A percentile compares a stretch with the other conserved stretches of the same genome.
Conservation (phyloP, 1,140 invertebrate genomes). For the Aplysia californica region DNA sequence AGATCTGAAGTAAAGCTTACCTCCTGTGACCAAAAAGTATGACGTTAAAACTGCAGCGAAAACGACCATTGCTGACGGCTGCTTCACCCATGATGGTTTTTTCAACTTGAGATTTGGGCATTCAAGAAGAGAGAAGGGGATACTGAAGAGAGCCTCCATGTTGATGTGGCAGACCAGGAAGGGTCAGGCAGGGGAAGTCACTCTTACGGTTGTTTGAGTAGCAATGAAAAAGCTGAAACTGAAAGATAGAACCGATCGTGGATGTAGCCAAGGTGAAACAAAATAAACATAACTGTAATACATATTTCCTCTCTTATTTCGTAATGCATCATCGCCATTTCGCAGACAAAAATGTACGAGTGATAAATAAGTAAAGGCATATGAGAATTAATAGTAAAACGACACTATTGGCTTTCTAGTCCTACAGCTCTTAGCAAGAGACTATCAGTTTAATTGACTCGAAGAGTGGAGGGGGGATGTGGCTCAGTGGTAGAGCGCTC, state of each 20-base stretch:
- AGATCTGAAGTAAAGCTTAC: conserved; percentile 69
- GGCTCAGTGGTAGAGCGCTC: conserved; percentile 40
- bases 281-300: background rate
- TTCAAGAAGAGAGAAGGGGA: conserved; percentile 87
- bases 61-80: conserved; percentile 93
- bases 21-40: conserved; percentile 98
- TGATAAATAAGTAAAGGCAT: no score
- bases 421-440: no score
- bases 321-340: background rate
- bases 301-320: background rate
- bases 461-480: no score
- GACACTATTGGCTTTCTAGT: no score
- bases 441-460: no score
- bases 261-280: background rate
- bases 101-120: conserved; percentile 94
- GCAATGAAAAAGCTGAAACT: background rate
- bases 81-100: conserved; percentile 88
- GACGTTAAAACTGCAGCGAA: conserved; percentile 91
- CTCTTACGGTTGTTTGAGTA: no score
- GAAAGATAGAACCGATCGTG: background rate
- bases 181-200: no score
- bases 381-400: no score
- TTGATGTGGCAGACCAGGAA: conserved; percentile 58
- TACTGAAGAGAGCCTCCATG: conserved; percentile 83
- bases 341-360: background rate